Conservation (phyloP, 2,888 invertebrate genomes). For the Corbicula japonica region DNA sequence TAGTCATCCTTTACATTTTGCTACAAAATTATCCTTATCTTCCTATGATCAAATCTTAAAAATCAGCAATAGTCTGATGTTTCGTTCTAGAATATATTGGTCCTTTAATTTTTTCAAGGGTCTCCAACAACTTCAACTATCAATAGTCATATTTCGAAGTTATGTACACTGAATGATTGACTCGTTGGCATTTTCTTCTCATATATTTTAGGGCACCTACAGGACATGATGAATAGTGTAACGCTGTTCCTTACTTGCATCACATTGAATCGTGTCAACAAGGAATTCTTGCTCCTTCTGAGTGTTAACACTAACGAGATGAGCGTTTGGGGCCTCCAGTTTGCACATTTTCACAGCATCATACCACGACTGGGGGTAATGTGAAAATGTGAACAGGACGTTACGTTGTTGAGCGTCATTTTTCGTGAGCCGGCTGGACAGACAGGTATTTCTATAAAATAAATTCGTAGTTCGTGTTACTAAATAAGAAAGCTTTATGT, state of each 20-base stretch:
- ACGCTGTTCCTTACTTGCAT: conserved; percentile 58
- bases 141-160: no score
- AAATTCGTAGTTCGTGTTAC: neutral
- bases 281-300: conserved; percentile 69
- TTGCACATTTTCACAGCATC: conserved; percentile 69
- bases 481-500: neutral
- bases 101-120: neutral
- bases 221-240: neutral
- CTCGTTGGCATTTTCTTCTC: neutral
- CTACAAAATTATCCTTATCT: neutral
- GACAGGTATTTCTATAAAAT: conserved; percentile 58
- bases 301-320: conserved; percentile 67
- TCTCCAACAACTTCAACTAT: no score
- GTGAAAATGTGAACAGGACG: conserved; percentile 76
- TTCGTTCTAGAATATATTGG: neutral
- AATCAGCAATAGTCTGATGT: neutral
- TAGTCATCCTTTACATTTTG: neutral
- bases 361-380: conserved; percentile 66
- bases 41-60: neutral
- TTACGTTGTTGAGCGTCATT: conserved; percentile 56
- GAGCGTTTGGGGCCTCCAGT: conserved; percentile 61
- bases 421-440: conserved; percentile 58
- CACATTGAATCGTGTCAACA: conserved; percentile 64
- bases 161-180: neutral
- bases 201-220: neutral